Evolutionary conservation across 64 coral and sea anemone species (phyloP), one percentile per base, ranked within the genome.

Genomic region (Acropora yongei): DNA sequence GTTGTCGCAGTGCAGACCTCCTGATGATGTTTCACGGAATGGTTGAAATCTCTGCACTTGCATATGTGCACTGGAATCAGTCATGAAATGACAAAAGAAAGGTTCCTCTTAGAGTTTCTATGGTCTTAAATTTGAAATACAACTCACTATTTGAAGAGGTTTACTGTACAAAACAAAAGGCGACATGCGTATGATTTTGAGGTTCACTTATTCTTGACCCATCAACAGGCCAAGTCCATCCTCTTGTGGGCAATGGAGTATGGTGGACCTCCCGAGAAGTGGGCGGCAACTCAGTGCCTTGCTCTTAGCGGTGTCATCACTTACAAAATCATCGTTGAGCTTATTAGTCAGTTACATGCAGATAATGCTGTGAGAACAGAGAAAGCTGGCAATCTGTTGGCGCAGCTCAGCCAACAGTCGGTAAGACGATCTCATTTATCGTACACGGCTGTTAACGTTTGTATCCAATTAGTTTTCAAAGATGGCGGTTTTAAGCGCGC

Each of bases 271-370:
- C 95, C 88, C 48, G 95, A 96, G 63, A 96, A 93, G 82, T 96
- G 95, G 95, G 95, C 95, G 3, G 95, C 95, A 30, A 96, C 95
- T 41, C 95, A 96, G 47, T 96, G 95, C 63, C 74, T 96, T 19
- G 91, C 91, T 44, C 12, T 93, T 30, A 74, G 91, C 41, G 91
- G 91, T 39, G 80, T 83, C 0, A 82, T 96, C 68, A 92, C 81
- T 55, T 82, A 93, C 66, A 91, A 83, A n/a, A 48, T 96, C 53
- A 90, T 97, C 65, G 68, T 79, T 18, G 95, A 97, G 18, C 84
- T 97, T 74, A 92, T 97, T 41, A 87, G 83, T 76, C 95, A 94
- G 10, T 78, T 97, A 40, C 92, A 97, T 85, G 91, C 95, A 44
- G 95, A 97, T 57, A 97, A 97, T 49, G 91, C 77, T 44, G 95